Evolutionary conservation across 2,797 vertebrate species (phyloP), one percentile per base, ranked within the genome.

Genomic region (Astyanax mexicanus): DNA sequence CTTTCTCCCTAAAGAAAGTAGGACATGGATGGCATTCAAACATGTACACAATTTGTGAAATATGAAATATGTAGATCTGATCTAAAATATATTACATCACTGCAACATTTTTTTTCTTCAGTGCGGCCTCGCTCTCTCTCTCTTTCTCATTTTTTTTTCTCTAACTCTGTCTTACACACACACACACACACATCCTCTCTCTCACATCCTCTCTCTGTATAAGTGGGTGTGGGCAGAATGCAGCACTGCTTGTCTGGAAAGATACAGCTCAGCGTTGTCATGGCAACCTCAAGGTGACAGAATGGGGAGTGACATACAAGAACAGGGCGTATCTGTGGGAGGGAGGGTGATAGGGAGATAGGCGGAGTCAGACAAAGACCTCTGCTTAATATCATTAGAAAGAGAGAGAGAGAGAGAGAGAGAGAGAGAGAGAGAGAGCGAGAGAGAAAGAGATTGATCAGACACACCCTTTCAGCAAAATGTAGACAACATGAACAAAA

Each of bases 181-280:
- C n/a, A n/a, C n/a, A n/a, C n/a, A n/a, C n/a, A n/a, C n/a, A n/a
- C n/a, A n/a, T n/a, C n/a, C 49, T n/a, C 44, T 58, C 38, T 40
- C 49, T 11, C 42, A 23, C 35, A 23, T 44, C 45, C 49, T 15
- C 66, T 47, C 17, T 57, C 25, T 74, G 64, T 71, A 86, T 89
- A 2, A 72, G 77, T 86, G 83, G 73, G 77, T 57, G 89, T 90
- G 90, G 88, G 35, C 87, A 86, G 84, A 84, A 86, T 84, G 82
- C 67, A 81, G 85, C 79, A 73, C 80, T 84, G 87, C 90, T 82
- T 87, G 86, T 86, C 89, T 92, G 86, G 84, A 21, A 90, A 23
- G 40, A 51, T 75, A 74, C 42, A 70, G 57, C 91, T 86, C 83
- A 40, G 3, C 54, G 82, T 89, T 42, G 77, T 84, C 81, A 86